A percentile compares a stretch with the other conserved stretches of the same genome.
These are phyloP conservation scores for Lagopus muta DNA, from an alignment of 2,113 vertebrate genomes.

Conservation along the genomic window DNA sequence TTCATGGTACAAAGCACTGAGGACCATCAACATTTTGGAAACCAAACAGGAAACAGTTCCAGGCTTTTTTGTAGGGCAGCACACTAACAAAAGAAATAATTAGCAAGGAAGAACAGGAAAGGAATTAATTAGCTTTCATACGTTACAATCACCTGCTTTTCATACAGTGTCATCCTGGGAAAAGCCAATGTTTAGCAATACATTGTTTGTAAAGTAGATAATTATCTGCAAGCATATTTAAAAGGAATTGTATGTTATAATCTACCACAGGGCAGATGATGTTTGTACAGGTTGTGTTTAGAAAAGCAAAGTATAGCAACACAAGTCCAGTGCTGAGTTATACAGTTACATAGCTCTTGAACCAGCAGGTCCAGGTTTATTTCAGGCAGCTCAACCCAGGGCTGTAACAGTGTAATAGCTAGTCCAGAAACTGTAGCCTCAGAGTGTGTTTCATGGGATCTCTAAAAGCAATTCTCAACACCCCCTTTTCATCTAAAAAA, in stretches of 20 bases:
- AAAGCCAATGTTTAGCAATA: not conserved
- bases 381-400: not conserved
- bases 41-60: conserved; percentile 48
- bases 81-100: conserved; percentile 30
- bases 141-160: not conserved
- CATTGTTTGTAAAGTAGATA: not conserved
- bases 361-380: not conserved
- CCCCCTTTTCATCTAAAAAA: not conserved
- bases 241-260: not conserved
- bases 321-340: not conserved
- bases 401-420: not conserved
- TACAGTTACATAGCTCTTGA: not conserved
- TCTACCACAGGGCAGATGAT: not conserved
- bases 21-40: not conserved
- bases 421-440: not conserved
- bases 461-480: not conserved
- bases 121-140: not conserved
- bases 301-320: not conserved
- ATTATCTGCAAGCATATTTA: not conserved
- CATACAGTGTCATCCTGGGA: not conserved
- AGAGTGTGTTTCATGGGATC: not conserved
- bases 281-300: not conserved
- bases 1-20: not conserved
- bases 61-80: conserved; percentile 39
- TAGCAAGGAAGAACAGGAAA: not conserved